Evolutionary conservation across 2,888 invertebrate species (phyloP), one percentile per base, ranked within the genome.

Genomic region (Sarcophaga caerulescens): DNA sequence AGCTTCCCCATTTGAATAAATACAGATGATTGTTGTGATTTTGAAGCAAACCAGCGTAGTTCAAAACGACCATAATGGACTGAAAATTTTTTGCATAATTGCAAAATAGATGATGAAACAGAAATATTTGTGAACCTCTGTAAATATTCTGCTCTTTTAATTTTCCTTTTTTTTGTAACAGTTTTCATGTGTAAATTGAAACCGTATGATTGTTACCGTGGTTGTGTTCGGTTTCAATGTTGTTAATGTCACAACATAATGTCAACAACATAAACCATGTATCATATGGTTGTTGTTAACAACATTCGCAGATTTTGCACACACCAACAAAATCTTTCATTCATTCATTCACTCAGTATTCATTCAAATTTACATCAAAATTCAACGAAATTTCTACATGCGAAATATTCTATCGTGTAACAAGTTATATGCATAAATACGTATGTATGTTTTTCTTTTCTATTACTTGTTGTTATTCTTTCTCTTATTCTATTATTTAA

Each of bases 191-290:
- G 78, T 63, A 69, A 81, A 75, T 66, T 74, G 69, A 69, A 74
- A 75, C 75, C 65, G 44, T 65, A 57, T 62, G 52, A 35, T 71
- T 73, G 35, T 17, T 52, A 52, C 4, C 4, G 8, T 79, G 44
- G 63, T 74, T 69, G 19, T 71, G 52, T 68, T 52, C 52, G 57
- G 35, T 81, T 63, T 66, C 52, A 73, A 77, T 84, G 76, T 84
- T 81, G 80, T 84, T 81, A 65, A 80, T 77, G 73, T 81, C 76
- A 84, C 84, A 84, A 84, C 76, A 84, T 84, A 62, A 68, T 84
- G 84, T 84, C 84, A 79, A 84, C 84, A 84, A 63, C 84, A 84
- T 76, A 81, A 77, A 68, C 80, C 80, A 81, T 81, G 71, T 81
- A 80, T 84, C 76, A 73, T 73, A 73, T 62, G 76, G 80, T 77